Conservation (phyloP, 2,113 vertebrate genomes). For the Falco punctatus region DNA sequence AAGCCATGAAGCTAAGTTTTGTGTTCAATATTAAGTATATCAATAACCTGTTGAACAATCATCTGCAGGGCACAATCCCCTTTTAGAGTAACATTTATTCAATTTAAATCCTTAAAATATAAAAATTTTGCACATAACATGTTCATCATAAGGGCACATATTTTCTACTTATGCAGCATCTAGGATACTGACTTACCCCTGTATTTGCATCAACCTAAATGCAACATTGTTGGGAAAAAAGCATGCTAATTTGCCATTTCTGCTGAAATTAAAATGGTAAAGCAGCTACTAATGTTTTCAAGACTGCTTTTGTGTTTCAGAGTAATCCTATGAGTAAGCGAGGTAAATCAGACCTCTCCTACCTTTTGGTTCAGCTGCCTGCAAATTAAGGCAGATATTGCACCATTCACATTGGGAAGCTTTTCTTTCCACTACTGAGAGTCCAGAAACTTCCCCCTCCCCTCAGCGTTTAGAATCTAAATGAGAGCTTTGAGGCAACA, state of each 20-base stretch:
- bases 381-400: neutral
- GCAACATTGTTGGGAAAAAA: rapidly evolving
- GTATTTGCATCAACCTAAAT: neutral
- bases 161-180: neutral
- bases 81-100: neutral
- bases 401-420: neutral
- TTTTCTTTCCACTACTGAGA: neutral
- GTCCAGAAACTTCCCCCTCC: neutral
- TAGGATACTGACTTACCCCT: neutral
- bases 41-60: neutral
- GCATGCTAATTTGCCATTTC: neutral
- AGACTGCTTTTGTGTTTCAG: neutral
- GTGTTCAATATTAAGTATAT: neutral
- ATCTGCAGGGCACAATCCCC: neutral
- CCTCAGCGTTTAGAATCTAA: neutral
- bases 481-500: neutral
- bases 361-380: neutral
- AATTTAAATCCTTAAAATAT: neutral
- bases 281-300: neutral
- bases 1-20: neutral
- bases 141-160: neutral
- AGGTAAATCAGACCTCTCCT: neutral
- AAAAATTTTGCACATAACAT: neutral
- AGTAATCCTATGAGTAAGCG: neutral
- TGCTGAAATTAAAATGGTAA: neutral